Base-by-base conservation (phyloP, 2,797 vertebrate genomes). In the Loriculus beryllinus region DNA sequence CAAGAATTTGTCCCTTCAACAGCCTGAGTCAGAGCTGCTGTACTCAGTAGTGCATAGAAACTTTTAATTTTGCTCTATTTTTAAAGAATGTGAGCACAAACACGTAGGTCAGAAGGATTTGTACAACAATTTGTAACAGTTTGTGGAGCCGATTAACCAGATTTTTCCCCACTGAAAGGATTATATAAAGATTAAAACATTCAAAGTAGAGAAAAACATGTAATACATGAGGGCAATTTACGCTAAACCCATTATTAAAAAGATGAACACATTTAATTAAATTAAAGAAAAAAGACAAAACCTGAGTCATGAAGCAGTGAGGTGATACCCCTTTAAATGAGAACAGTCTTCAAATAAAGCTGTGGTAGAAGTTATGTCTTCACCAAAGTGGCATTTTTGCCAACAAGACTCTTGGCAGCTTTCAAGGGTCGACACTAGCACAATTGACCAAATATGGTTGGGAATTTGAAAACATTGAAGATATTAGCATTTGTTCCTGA, bases 371-470 rank as follows among this genome's bases (percentile, higher is more conserved):
- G 93, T 65, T 93, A 97, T 95, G 94, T 96, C 96, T 97, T 97
- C 92, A 95, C 94, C 95, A 97, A 97, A 97, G 92, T 97, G 97
- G 97, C 97, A 97, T 97, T 97, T 97, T 96, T 98, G 97, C 97
- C 97, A 98, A 94, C 91, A 76, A 97, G 96, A 93, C 94, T 98
- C 97, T 97, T 98, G 98, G 98, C 98, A 98, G 96, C 57, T 85
- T 86, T 83, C 72, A 79, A 84, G 94, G 93, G 94, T 86, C 89
- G 22, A 93, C 93, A 93, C 82, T 81, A 96, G 96, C 77, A 94
- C 48, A 92, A 97, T 93, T 98, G 94, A 96, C 98, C 98, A 98
- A 98, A 98, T 98, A 98, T 95, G 98, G 98, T 96, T 96, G 97
- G 97, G 97, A 98, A 98, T 98, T 97, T 95, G 95, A 97, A 97